Conservation (phyloP, 2,888 invertebrate species). For the Drosophila ezoana region DNA sequence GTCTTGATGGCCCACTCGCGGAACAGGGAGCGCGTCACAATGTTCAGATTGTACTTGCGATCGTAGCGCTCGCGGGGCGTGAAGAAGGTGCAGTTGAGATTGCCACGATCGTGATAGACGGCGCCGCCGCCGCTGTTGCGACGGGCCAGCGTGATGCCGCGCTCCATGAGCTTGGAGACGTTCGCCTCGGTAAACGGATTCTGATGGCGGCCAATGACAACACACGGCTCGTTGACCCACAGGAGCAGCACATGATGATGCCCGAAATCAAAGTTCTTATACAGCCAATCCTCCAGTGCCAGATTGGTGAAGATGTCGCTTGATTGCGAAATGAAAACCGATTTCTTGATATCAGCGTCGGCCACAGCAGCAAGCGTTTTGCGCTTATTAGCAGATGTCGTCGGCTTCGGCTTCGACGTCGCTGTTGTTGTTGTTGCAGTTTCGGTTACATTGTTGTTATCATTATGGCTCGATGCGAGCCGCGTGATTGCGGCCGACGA, state of each 20-base stretch:
- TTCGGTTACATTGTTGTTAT: conserved; percentile 44
- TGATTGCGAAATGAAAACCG: conserved; percentile 96
- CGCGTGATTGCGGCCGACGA: conserved; percentile 53
- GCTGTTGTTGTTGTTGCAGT: conserved; percentile 72
- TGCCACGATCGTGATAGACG: conserved; percentile 98
- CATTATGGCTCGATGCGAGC: conserved; percentile 46
- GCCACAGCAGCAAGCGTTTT: conserved; percentile 55
- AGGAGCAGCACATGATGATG: conserved; percentile 94
- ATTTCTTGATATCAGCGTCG: conserved; percentile 89
- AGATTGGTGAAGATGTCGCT: conserved; percentile 96
- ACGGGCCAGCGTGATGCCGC: conserved; percentile 91
- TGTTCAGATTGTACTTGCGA: conserved; percentile 93
- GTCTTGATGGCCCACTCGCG: conserved; percentile 92
- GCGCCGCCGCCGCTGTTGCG: conserved; percentile 98
- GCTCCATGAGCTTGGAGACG: conserved; percentile 88
- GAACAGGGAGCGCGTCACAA: conserved; percentile 93
- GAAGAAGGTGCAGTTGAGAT: conserved; percentile 96
- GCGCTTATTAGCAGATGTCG: conserved; percentile 16
- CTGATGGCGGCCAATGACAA: conserved; percentile 98
- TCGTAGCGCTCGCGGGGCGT: conserved; percentile 93
- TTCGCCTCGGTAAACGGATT: conserved; percentile 98
- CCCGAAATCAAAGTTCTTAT: conserved; percentile 93
- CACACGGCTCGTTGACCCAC: conserved; percentile 97
- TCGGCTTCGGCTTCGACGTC: conserved; percentile 41
- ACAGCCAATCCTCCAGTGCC: conserved; percentile 98